phyloP scores from a whole-genome alignment of 2,797 vertebrate species.

The Lutjanus campechanus region DNA sequence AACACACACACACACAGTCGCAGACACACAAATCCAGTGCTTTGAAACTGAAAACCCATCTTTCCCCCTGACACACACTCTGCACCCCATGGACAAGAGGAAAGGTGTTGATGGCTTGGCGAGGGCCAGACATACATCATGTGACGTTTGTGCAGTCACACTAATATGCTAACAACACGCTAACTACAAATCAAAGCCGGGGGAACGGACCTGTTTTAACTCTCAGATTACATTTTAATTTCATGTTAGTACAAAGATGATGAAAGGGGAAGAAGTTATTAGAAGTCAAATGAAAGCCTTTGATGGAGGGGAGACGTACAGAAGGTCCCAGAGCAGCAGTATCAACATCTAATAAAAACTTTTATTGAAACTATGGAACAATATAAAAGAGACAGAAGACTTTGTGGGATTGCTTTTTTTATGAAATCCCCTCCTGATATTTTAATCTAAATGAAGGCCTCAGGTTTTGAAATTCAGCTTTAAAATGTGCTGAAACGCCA shows the following conservation, averaged over 20 bases:
- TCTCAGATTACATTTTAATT: conserved; percentile 70
- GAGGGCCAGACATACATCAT: conserved; percentile 72
- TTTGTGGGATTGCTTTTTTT: neutral
- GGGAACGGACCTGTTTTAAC: conserved; percentile 16
- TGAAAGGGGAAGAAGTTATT: neutral
- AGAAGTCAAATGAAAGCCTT: conserved; percentile 4
- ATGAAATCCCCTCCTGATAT: neutral
- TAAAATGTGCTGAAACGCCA: neutral
- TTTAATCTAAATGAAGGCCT: conserved; percentile 6
- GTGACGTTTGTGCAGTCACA: conserved; percentile 45
- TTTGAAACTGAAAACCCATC: conserved; percentile 86
- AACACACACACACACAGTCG: conserved; percentile 43
- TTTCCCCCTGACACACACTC: conserved; percentile 39
- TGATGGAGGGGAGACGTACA: conserved; percentile 6
- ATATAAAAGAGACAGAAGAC: neutral
- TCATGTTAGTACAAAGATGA: conserved; percentile 11
- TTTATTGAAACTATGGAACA: neutral
- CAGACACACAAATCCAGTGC: conserved; percentile 66
- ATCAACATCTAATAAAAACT: neutral
- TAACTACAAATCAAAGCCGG: conserved; percentile 65
- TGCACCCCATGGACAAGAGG: conserved; percentile 31
- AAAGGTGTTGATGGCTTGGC: conserved; percentile 68
- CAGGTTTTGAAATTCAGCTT: neutral
- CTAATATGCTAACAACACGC: conserved; percentile 46
- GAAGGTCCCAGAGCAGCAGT: neutral